A percentile compares a stretch with the other conserved stretches of the same genome.
These are phyloP conservation scores for Aricia agestis DNA, from an alignment of 1,140 invertebrate genomes.

Conservation along the genomic window DNA sequence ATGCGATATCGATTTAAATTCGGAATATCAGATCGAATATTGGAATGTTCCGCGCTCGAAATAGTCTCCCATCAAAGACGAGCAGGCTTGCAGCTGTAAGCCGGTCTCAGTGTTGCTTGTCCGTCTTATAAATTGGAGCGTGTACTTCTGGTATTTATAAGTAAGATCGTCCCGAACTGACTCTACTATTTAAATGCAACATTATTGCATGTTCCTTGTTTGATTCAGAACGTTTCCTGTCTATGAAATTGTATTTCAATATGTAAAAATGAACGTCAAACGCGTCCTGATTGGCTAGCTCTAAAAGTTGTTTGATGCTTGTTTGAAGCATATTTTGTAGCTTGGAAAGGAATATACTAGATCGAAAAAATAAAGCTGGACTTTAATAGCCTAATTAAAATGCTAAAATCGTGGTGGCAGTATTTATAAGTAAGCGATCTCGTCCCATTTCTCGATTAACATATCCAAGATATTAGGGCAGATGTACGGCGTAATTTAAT, in stretches of 20 bases:
- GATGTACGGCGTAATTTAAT: conserved; percentile 65
- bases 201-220: conserved; percentile 38
- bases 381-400: no score
- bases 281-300: no score
- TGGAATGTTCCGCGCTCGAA: conserved; percentile 70
- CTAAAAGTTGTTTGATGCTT: no score
- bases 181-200: conserved; percentile 2
- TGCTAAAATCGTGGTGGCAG: conserved; percentile 9
- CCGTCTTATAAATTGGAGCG: conserved; percentile 71
- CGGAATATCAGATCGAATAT: conserved; percentile 71
- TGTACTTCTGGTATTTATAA: conserved; percentile 46
- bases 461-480: conserved; percentile 50
- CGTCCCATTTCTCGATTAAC: conserved; percentile 37
- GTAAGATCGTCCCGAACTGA: conserved; percentile 30
- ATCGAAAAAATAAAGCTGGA: no score
- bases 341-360: no score
- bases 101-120: conserved; percentile 73
- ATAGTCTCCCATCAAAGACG: conserved; percentile 76
- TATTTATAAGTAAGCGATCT: conserved; percentile 35
- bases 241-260: no score
- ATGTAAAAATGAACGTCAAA: no score
- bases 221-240: conserved; percentile 62
- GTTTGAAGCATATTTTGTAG: no score
- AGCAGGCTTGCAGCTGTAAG: conserved; percentile 75
- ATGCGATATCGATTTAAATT: conserved; percentile 68